phyloP scores from a whole-genome alignment of 1,140 invertebrate species.

The Zaprionus tsacasi region DNA sequence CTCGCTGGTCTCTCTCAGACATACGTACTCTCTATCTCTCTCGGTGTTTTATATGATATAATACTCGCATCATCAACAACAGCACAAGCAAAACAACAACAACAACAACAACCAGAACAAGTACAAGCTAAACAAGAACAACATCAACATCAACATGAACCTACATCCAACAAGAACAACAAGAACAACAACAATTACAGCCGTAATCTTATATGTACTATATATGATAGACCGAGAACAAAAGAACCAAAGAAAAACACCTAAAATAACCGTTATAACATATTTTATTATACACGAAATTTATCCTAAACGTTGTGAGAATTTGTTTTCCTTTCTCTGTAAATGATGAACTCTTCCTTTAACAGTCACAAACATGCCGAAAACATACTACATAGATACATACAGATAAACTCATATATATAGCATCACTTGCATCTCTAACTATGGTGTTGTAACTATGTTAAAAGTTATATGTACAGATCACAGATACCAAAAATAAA shows the following conservation, averaged over 20 bases:
- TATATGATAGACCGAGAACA: slow-evolving; percentile 48
- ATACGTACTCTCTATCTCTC: slow-evolving; percentile 72
- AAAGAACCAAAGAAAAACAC: slow-evolving; percentile 45
- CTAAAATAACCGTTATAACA: slow-evolving; percentile 27
- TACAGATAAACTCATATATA: slow-evolving; percentile 7
- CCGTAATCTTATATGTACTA: slow-evolving; percentile 55
- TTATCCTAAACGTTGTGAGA: slow-evolving; percentile 65
- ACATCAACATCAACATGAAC: slow-evolving; percentile 71
- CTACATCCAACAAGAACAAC: slow-evolving; percentile 49
- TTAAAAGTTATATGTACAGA: slow-evolving; percentile 60
- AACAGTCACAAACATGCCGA: slow-evolving; percentile 26
- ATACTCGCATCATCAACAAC: slow-evolving; percentile 53
- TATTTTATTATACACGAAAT: slow-evolving; percentile 45
- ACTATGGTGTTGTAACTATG: slow-evolving; percentile 74
- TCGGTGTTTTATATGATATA: slow-evolving; percentile 75
- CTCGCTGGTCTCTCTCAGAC: slow-evolving; percentile 74
- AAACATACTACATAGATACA: slow-evolving; percentile 17
- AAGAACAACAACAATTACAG: slow-evolving; percentile 68
- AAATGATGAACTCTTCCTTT: slow-evolving; percentile 33
- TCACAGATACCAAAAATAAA: slow-evolving; percentile 24
- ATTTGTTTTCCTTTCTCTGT: slow-evolving; percentile 39
- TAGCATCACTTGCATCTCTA: slow-evolving; percentile 51
- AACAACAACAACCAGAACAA: slow-evolving; percentile 51
- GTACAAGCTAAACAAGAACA: slow-evolving; percentile 44
- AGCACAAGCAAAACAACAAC: slow-evolving; percentile 15